Evolutionary conservation across 2,888 invertebrate genomes (phyloP), one percentile per base, ranked within the genome.

Genomic region (Trisateles emortualis): DNA sequence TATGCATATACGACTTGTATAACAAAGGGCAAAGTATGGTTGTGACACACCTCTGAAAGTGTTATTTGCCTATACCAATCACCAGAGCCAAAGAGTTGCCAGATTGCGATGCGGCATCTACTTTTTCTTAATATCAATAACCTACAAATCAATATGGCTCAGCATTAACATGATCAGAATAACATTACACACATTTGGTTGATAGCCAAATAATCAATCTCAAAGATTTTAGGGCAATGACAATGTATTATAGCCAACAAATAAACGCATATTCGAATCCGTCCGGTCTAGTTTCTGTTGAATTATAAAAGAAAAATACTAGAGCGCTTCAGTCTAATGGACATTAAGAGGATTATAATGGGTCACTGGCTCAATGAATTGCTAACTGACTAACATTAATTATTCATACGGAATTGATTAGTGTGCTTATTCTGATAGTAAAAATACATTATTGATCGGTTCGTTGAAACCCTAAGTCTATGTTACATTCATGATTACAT

Each of bases 131-230:
- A 13, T 16, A 35, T 16, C 35, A 14, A 35, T 35, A 32, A 11
- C 4, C 1, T 35, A 6, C 32, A 33, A 33, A n/a, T n/a, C 13
- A 33, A 33, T 11, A 13, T 35, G 35, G 16, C 3, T 0, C 8
- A 38, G 36, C 35, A 38, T 45, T 50, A 58, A 50, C 30, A 36
- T n/a, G 48, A 58, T 50, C 46, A 47, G 53, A 53, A 58, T 49
- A 6, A 44, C 36, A 56, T 61, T 50, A 61, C 3, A 13, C 1
- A 13, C 38, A 58, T 58, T 62, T 62, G 59, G 64, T 58, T 38
- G 10, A 2, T 9, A 8, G 64, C 64, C 64, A 63, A 59, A 44
- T 33, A 45, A 62, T 63, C 54, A 54, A 59, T 62, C 46, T 54
- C 38, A 1, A 22, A 16, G 36, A 13, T 50, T 33, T 50, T 11